These are phyloP conservation scores for Stichodactyla helianthus DNA, from an alignment of 64 coral and sea anemone genomes.

Conservation along the genomic window DNA sequence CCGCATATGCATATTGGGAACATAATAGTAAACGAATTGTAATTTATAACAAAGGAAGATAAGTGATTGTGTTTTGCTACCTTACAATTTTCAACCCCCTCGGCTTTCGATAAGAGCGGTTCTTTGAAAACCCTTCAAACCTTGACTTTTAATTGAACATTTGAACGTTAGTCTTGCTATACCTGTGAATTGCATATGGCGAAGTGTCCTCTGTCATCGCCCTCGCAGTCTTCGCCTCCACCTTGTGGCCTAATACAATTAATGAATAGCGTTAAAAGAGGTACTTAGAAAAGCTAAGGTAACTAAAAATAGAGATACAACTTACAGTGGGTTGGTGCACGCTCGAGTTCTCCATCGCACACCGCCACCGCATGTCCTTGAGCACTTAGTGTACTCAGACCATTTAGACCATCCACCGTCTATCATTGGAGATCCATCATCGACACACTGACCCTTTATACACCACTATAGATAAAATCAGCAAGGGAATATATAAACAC, in stretches of 20 bases:
- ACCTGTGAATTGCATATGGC: conserved; percentile 72
- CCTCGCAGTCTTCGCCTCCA: conserved; percentile 79
- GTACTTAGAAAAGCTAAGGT: neutral
- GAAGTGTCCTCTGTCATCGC: conserved; percentile 46
- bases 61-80: too few species aligned
- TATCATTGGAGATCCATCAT: conserved; percentile 89
- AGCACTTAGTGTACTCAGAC: conserved; percentile 51
- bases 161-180: neutral
- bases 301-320: neutral
- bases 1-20: too few species aligned
- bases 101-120: too few species aligned
- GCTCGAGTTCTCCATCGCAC: conserved; percentile 60
- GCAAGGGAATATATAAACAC: neutral
- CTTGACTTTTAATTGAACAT: too few species aligned
- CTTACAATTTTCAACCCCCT: too few species aligned
- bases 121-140: too few species aligned
- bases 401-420: conserved; percentile 82
- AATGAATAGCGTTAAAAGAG: neutral
- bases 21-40: too few species aligned
- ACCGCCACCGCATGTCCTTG: conserved; percentile 65
- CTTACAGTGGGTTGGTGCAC: conserved; percentile 72
- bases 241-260: conserved; percentile 47
- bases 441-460: conserved; percentile 83
- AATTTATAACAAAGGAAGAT: too few species aligned
- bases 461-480: conserved; percentile 57